Percentiles rank a stretch among this genome's conserved stretches.
These are phyloP conservation scores for Phania funesta DNA, from an alignment of 2,888 invertebrate genomes.

Conservation along the genomic window DNA sequence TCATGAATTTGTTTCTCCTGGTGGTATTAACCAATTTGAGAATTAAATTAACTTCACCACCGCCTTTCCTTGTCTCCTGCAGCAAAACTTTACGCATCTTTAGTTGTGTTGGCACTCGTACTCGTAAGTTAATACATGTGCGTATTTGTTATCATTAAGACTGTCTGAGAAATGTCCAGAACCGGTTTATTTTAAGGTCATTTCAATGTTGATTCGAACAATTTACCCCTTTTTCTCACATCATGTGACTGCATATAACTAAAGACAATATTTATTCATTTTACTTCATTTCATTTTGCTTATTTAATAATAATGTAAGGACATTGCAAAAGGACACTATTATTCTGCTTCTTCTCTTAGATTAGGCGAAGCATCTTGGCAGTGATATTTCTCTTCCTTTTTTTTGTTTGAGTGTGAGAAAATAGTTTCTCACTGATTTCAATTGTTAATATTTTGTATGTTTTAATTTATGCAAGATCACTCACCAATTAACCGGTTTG, in stretches of 20 bases:
- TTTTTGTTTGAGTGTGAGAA: constrained; percentile 32
- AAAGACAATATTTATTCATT: constrained; percentile 40
- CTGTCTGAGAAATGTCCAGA: constrained; percentile 72
- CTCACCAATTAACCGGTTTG: constrained; percentile 74
- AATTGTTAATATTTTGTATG: constrained; percentile 6
- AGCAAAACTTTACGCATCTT: background rate
- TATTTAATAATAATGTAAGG: constrained; percentile 76
- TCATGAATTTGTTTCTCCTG: too few species aligned
- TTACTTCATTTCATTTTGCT: constrained; percentile 34
- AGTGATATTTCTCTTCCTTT: constrained; percentile 36
- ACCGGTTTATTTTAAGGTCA: constrained; percentile 73
- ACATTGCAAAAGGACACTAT: constrained; percentile 79
- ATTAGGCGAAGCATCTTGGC: constrained; percentile 44
- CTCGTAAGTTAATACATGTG: background rate
- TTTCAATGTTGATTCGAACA: constrained; percentile 56
- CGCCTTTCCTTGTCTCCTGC: background rate
- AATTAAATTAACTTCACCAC: constrained; percentile 7
- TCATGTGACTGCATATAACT: constrained; percentile 3
- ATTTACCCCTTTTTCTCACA: constrained; percentile 67
- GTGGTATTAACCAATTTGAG: background rate
- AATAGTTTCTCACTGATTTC: constrained; percentile 63
- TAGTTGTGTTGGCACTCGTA: background rate
- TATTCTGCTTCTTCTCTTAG: constrained; percentile 31
- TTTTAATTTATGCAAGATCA: constrained; percentile 69
- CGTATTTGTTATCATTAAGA: constrained; percentile 1